phyloP scores from a whole-genome alignment of 2,113 vertebrate species.

The Tonatia bakeri region DNA sequence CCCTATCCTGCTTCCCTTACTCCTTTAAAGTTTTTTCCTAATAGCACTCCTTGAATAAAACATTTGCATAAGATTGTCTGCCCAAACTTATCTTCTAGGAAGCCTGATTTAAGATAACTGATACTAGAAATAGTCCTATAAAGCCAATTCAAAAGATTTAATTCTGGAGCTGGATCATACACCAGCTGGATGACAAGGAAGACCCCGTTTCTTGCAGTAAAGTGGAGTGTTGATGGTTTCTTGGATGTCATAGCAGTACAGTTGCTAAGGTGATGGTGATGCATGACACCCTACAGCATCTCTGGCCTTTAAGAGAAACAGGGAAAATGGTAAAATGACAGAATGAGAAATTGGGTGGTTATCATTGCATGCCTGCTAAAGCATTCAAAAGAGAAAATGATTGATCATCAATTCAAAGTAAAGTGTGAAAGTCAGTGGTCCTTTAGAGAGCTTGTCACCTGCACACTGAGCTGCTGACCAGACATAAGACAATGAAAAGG shows the following conservation, averaged over 20 bases:
- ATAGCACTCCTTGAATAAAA: neutral
- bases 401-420: neutral
- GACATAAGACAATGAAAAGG: neutral
- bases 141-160: neutral
- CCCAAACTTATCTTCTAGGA: neutral
- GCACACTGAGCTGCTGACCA: neutral
- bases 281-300: neutral
- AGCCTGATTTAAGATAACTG: neutral
- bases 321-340: neutral
- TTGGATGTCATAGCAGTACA: neutral
- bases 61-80: neutral
- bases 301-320: neutral
- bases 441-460: neutral
- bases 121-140: neutral
- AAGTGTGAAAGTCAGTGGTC: neutral
- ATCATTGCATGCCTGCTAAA: neutral
- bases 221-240: neutral
- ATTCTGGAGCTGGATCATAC: neutral
- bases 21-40: neutral
- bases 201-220: neutral
- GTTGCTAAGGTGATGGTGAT: neutral
- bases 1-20: neutral
- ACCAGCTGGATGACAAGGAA: neutral
- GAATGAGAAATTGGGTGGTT: neutral
- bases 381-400: neutral